Base-by-base conservation (phyloP, 2,797 vertebrate species). In the Thalassophryne amazonica region DNA sequence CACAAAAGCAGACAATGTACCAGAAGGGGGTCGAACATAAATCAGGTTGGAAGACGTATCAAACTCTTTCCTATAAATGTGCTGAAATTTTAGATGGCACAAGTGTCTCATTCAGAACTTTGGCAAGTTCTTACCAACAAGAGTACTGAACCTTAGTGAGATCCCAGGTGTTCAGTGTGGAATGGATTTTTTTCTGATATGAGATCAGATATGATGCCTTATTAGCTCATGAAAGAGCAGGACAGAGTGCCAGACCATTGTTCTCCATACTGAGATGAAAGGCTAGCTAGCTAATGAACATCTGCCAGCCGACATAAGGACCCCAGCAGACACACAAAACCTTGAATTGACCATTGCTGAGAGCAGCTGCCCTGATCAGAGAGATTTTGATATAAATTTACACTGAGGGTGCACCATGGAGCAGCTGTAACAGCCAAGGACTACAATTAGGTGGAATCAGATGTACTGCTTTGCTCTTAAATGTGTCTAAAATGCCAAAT, bases 211-310 rank as follows among this genome's bases (percentile, higher is more conserved):
- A 75, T 72, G 84, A 87, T 78, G 73, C 71, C 85, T 81, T 83
- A 85, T 86, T 84, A 85, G 77, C 79, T 78, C 81, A 80, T 88
- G 84, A 91, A 89, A 88, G 84, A 80, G 69, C 63, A 59, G 68
- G 57, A 84, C 63, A 56, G 62, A 49, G 71, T 88, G 88, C 85
- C 89, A 90, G 77, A 60, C 80, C 78, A 92, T 92, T 92, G 91
- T 91, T 91, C 78, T 88, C 81, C 73, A 73, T 55, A 53, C 76
- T 66, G 83, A 91, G 90, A 92, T 92, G 90, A 91, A 91, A 91
- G 90, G 69, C 76, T 61, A 73, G 61, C 70, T 15, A 76, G 60
- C 81, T 90, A 91, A 90, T 91, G 91, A 91, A 91, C 91, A 92
- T 91, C 91, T 92, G 89, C 86, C 87, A 84, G 69, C 77, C 80